Conservation (phyloP, 2,113 vertebrate genomes). For the Camarhynchus parvulus region DNA sequence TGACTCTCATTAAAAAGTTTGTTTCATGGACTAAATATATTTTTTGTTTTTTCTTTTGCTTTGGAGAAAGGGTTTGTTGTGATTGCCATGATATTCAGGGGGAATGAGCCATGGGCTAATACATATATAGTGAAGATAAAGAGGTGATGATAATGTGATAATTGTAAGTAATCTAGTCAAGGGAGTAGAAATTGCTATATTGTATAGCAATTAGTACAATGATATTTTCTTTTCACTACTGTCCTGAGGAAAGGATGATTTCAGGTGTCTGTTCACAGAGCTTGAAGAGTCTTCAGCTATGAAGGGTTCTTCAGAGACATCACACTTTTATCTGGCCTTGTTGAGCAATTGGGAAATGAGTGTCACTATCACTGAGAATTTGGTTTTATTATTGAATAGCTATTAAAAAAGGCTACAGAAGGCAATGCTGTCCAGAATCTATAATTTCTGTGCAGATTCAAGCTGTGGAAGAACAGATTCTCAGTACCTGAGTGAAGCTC, state of each 20-base stretch:
- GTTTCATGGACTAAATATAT: background rate
- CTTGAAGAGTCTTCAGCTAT: background rate
- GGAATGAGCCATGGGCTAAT: background rate
- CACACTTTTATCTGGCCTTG: background rate
- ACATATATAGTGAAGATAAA: fast-evolving
- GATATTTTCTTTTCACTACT: background rate
- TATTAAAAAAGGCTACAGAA: background rate
- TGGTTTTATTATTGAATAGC: background rate
- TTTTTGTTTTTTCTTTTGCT: background rate
- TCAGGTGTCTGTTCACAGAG: background rate
- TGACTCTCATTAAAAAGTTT: background rate
- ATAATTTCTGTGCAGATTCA: background rate
- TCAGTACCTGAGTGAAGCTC: background rate
- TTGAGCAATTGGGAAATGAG: background rate
- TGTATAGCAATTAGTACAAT: background rate
- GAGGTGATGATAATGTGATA: background rate
- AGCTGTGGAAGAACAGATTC: background rate
- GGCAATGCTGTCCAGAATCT: background rate
- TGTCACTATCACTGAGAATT: background rate
- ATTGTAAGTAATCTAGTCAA: background rate
- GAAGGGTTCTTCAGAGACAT: background rate
- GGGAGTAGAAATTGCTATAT: background rate
- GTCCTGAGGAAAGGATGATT: background rate
- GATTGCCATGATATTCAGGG: fast-evolving
- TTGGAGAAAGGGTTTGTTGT: background rate